A percentile compares a stretch with the other conserved stretches of the same genome.
Conservation (phyloP, 2,888 invertebrate species). For the Tethea ocularis region DNA sequence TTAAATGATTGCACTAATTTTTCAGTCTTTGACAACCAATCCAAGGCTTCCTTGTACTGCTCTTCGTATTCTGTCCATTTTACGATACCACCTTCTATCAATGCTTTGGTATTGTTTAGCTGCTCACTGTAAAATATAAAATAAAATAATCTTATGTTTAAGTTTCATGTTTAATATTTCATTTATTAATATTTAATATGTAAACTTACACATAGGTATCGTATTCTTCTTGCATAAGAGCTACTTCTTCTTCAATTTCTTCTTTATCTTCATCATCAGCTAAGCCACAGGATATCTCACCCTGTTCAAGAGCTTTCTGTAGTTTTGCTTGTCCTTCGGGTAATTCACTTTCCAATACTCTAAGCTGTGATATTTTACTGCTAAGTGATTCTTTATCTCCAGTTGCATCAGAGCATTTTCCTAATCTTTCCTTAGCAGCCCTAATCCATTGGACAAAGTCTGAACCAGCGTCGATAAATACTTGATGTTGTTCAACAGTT, state of each 20-base stretch:
- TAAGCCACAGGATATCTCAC: conserved; percentile 92
- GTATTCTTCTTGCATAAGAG: conserved; percentile 94
- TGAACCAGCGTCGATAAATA: conserved; percentile 95
- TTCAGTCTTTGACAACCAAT: conserved; percentile 96
- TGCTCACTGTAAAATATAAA: conserved; percentile 84
- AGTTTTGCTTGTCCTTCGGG: conserved; percentile 93
- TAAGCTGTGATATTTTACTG: conserved; percentile 93
- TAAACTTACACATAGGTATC: conserved; percentile 91
- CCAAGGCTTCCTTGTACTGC: conserved; percentile 93
- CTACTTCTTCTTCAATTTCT: conserved; percentile 96
- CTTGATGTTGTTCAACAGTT: conserved; percentile 95
- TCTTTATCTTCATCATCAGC: conserved; percentile 94
- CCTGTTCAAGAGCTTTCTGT: conserved; percentile 91
- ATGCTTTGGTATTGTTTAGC: conserved; percentile 90
- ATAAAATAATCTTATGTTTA: conserved; percentile 6
- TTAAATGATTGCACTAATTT: conserved; percentile 94
- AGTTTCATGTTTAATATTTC: background rate
- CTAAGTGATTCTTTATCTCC: conserved; percentile 95
- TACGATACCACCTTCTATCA: conserved; percentile 94
- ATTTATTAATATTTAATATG: background rate
- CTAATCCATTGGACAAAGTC: conserved; percentile 97
- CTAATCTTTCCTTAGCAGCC: conserved; percentile 93
- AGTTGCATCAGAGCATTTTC: conserved; percentile 96
- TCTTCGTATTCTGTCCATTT: conserved; percentile 98
- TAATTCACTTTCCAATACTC: conserved; percentile 92